Evolutionary conservation across 2,797 vertebrate genomes (phyloP).

Genomic region (Borostomias antarcticus): DNA sequence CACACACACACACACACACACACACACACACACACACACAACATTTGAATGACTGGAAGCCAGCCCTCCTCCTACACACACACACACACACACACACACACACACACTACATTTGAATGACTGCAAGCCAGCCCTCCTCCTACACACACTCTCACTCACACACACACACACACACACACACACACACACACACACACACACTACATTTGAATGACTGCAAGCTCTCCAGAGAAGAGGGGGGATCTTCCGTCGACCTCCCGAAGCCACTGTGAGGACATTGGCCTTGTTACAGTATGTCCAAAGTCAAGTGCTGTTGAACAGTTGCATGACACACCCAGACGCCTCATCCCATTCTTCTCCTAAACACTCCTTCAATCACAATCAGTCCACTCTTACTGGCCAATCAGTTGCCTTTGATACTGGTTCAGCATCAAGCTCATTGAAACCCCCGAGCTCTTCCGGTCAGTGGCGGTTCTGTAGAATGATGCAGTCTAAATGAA

Average conservation of each 20-base stretch:
- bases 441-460: too few relatives aligned
- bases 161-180: slow-evolving; percentile 6
- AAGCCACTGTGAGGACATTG: not conserved
- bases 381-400: not conserved
- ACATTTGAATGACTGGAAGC: not conserved
- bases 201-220: slow-evolving; percentile 66
- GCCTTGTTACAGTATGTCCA: not conserved
- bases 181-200: slow-evolving; percentile 20
- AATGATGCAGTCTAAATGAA: too few relatives aligned
- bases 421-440: too few relatives aligned
- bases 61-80: slow-evolving; percentile 1
- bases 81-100: slow-evolving; percentile 17
- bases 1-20: slow-evolving; percentile 13
- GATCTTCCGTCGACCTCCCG: not conserved
- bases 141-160: slow-evolving; percentile 13
- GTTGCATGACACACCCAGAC: not conserved
- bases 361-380: not conserved
- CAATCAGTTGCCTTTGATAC: too few relatives aligned
- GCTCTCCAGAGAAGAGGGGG: too few relatives aligned
- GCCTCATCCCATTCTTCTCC: not conserved
- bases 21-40: slow-evolving; percentile 10
- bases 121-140: too few relatives aligned
- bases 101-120: too few relatives aligned
- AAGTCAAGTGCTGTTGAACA: not conserved
- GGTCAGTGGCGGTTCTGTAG: too few relatives aligned